These are phyloP conservation scores for Pyrrhia umbra DNA, from an alignment of 2,888 invertebrate species.

Conservation along the genomic window DNA sequence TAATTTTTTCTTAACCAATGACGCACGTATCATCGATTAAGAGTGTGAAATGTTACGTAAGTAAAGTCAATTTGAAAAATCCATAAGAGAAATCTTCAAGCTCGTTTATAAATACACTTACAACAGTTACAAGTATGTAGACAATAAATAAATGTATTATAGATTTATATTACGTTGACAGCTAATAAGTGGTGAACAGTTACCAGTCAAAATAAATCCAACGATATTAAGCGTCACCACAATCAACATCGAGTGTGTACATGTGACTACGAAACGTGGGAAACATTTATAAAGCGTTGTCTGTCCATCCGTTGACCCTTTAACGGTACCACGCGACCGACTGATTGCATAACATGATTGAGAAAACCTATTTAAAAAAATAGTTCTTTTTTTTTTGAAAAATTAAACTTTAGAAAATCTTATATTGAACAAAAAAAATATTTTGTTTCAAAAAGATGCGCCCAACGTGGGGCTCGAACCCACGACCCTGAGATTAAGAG, in stretches of 20 bases:
- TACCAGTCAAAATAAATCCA: conserved; percentile 71
- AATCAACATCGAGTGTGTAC: conserved; percentile 65
- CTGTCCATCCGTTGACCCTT: conserved; percentile 78
- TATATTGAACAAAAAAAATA: not conserved
- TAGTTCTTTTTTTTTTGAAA: conserved; percentile 7
- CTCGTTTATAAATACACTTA: conserved; percentile 49
- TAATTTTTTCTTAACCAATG: conserved; percentile 37
- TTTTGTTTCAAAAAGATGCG: conserved; percentile 70
- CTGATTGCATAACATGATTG: conserved; percentile 73
- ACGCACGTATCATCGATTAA: conserved; percentile 52
- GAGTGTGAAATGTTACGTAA: conserved; percentile 52
- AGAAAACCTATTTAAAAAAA: conserved; percentile 36
- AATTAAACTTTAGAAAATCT: not conserved
- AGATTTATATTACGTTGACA: conserved; percentile 65
- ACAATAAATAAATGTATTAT: conserved; percentile 67
- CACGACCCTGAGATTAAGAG: conserved; percentile 92
- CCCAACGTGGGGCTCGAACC: conserved; percentile 92
- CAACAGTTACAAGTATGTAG: conserved; percentile 55
- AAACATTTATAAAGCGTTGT: conserved; percentile 76
- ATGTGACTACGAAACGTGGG: conserved; percentile 80
- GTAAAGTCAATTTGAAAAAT: conserved; percentile 48
- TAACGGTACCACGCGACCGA: conserved; percentile 75
- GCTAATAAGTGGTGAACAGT: conserved; percentile 71
- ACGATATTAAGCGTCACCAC: conserved; percentile 66
- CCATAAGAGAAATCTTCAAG: conserved; percentile 45